Base-by-base conservation (phyloP, 1,140 invertebrate genomes). In the Paraescarpia echinospica region DNA sequence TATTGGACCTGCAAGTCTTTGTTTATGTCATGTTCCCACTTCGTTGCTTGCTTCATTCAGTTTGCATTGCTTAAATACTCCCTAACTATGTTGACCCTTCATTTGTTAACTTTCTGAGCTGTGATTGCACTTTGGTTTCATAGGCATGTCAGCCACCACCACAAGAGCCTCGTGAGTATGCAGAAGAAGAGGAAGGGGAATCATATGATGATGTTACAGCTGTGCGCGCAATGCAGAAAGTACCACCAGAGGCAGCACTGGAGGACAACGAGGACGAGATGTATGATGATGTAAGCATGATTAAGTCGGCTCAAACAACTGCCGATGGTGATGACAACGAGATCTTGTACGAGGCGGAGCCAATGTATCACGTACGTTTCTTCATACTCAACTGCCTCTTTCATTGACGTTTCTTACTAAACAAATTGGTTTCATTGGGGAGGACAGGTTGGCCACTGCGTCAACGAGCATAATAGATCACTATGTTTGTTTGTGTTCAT, bases 321-420 rank as follows among this genome's bases (percentile, higher is more conserved):
- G 93, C 93, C 34, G 14, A 91, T 35, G 93, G 93, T 89, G 93
- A 94, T 89, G 93, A 94, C 6, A 92, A 93, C 6, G 89, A 59
- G 77, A 89, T 92, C 9, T 93, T 93, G n/a, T 92, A 93, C 31
- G 89, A 59, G 33, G 88, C 88, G 33, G 33, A 59, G 33, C 88
- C 89, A 92, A 91, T 22, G 91, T 91, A 59, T 92, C 92, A 34
- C 92, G 93, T 35, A 92, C 92, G 31, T 89, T 92, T 12, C 89
- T 91, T 34, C 90, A 89, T 35, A 92, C 77, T 27, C 92, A 93
- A 34, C 92, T 48, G n/a, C 51, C 91, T 14, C 14, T 90, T 89
- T 41, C 34, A 34, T 91, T n/a, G 34, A 34, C 22, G 22, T 77
- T 77, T 77, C 59, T 14, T 51, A 51, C 18, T 77, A 77, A 77